These are phyloP conservation scores for Prolemur simus DNA, from an alignment of 2,113 vertebrate species.

Conservation along the genomic window DNA sequence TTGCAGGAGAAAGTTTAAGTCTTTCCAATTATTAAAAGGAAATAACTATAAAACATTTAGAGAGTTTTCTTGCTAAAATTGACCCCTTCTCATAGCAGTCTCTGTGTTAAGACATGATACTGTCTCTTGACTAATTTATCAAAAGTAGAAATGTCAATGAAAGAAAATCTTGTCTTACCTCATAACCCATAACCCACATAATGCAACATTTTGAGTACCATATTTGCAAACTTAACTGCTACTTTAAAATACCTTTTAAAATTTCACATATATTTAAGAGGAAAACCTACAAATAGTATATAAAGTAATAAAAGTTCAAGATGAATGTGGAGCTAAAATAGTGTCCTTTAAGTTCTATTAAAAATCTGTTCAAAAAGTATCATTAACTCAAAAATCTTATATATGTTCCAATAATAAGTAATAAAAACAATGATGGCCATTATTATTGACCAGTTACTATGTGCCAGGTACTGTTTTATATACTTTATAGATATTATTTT, in stretches of 20 bases:
- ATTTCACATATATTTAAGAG: background rate
- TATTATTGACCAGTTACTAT: background rate
- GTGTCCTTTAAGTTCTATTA: background rate
- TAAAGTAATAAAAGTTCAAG: conserved; percentile 20
- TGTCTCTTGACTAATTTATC: background rate
- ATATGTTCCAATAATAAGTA: background rate
- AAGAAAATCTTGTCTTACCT: background rate
- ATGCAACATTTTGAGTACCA: background rate
- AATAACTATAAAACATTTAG: background rate
- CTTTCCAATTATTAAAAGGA: background rate
- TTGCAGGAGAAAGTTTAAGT: background rate
- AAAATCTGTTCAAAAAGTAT: background rate
- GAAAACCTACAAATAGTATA: background rate
- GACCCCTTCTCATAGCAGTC: background rate
- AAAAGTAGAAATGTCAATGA: background rate
- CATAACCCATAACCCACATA: background rate
- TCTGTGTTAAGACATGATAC: background rate
- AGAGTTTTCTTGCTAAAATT: background rate
- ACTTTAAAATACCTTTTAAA: conserved; percentile 19
- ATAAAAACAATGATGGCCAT: background rate
- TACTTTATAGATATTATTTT: background rate
- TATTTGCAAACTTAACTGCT: background rate
- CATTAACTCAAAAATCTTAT: background rate
- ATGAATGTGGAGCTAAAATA: background rate
- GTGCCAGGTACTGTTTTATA: background rate